Evolutionary conservation across 1,140 invertebrate genomes (phyloP).

Genomic region (Drosophila bocki): DNA sequence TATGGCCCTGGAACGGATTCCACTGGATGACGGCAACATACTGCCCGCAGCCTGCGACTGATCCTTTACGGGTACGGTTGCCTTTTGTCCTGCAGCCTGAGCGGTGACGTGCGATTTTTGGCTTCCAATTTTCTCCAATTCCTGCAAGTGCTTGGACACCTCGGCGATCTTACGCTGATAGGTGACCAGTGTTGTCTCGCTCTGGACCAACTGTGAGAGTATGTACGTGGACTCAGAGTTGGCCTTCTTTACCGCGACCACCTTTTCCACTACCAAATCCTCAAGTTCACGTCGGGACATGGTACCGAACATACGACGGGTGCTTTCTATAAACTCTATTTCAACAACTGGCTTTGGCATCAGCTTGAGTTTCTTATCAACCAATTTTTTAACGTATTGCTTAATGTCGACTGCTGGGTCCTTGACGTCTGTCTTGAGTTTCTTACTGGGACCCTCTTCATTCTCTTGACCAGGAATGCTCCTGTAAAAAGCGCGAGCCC

Average conservation of each 20-base stretch:
- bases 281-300: constrained; percentile 89
- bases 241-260: constrained; percentile 89
- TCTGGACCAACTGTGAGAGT: constrained; percentile 87
- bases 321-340: not conserved
- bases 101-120: constrained; percentile 85
- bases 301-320: constrained; percentile 70
- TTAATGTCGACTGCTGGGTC: not conserved
- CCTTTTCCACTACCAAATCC: constrained; percentile 90
- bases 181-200: constrained; percentile 88
- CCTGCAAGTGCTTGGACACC: constrained; percentile 88
- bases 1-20: not conserved
- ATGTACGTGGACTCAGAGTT: constrained; percentile 89
- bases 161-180: constrained; percentile 88
- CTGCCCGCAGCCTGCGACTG: not conserved
- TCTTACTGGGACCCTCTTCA: not conserved
- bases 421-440: not conserved
- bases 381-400: no score
- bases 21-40: not conserved
- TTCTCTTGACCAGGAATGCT: not conserved
- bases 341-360: not conserved
- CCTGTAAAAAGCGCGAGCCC: not conserved
- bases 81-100: constrained; percentile 87
- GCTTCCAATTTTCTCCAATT: not conserved
- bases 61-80: not conserved
- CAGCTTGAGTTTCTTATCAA: no score